Evolutionary conservation across 2,888 invertebrate species (phyloP), one percentile per base, ranked within the genome.

Genomic region (Drosophila yooni): DNA sequence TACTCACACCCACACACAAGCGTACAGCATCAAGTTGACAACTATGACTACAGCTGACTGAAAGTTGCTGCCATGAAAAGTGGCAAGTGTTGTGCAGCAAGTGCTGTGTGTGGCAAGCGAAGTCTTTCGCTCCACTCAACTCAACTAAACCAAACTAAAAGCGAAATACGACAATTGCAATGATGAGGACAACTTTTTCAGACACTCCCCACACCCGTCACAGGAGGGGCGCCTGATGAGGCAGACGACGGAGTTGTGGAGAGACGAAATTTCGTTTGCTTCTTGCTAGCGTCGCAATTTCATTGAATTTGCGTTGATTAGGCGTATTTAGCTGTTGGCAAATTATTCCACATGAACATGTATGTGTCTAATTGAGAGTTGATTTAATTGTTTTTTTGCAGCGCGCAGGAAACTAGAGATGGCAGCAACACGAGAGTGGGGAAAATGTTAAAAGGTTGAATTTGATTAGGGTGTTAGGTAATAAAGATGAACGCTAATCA

Each of bases 301-400:
- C 82, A 88, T 88, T 90, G 82, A 87, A 86, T 90, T 88, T 86
- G 75, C 82, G 77, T 81, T 83, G 89, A 90, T 90, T 86, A 88
- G 83, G 81, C 79, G 76, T 83, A 84, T 88, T 84, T 84, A 77
- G 84, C 90, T 79, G 67, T 77, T 77, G 82, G 90, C 78, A 82
- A 82, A 80, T 88, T 90, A 89, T 88, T n/a, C 27, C 43, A 21
- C 46, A 13, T 36, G 74, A 21, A 21, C 21, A 21, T 21, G 21
- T 21, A 81, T 81, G 88, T 80, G 74, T 75, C 75, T 77, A 89
- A 80, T 81, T 83, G 84, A 69, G 79, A 84, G 85, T 76, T 76
- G 75, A 70, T 75, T 87, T 82, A 89, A 89, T 85, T 85, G 87
- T 79, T 73, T 79, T 71, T 71, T 8, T 57, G 61, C 72, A 64